Evolutionary conservation across 2,113 vertebrate species (phyloP).

Genomic region (Coptodon rendalli): DNA sequence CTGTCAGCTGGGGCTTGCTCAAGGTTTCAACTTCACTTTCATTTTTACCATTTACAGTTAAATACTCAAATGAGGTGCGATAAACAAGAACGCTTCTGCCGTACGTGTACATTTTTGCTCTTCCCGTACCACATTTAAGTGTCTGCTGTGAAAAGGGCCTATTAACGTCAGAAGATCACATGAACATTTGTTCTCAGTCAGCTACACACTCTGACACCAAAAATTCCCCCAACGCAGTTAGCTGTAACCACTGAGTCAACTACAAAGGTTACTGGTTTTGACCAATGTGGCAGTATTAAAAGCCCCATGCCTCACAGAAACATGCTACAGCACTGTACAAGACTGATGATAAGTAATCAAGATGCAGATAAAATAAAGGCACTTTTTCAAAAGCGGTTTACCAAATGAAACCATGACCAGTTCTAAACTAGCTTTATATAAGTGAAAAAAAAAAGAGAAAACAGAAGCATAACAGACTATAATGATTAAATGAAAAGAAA

Average conservation of each 20-base stretch:
- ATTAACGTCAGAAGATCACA: background rate
- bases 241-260: background rate
- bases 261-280: background rate
- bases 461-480: background rate
- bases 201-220: background rate
- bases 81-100: background rate
- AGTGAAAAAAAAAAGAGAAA: background rate
- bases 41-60: background rate
- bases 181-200: background rate
- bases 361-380: background rate
- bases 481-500: background rate
- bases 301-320: background rate
- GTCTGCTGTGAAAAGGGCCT: background rate
- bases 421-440: background rate
- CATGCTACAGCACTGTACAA: background rate
- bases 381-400: background rate
- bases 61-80: background rate
- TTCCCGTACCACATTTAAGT: background rate
- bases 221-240: background rate
- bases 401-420: background rate
- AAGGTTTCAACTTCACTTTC: background rate
- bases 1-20: background rate
- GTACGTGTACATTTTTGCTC: background rate
- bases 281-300: background rate
- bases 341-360: background rate